Evolutionary conservation across 2,797 vertebrate genomes (phyloP).

Genomic region (Aplochiton taeniatus): DNA sequence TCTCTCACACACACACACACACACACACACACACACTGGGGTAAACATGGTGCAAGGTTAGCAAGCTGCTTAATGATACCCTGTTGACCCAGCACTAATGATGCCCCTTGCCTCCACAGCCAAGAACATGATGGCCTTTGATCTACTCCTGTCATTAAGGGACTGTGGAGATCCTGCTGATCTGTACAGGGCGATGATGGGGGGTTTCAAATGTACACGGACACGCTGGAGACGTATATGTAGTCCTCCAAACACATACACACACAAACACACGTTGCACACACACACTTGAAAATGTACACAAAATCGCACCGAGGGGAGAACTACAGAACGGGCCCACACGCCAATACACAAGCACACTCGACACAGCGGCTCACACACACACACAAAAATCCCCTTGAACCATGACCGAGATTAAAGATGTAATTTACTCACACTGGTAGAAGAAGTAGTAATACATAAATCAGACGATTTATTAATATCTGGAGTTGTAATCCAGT

Average conservation of each 20-base stretch:
- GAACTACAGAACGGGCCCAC: background rate
- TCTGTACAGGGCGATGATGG: slow-evolving; percentile 50
- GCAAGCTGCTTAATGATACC: slow-evolving; percentile 62
- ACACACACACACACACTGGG: background rate
- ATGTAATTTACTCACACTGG: slow-evolving; percentile 57
- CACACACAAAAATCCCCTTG: slow-evolving; percentile 30
- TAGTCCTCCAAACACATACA: background rate
- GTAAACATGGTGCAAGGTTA: slow-evolving; percentile 52
- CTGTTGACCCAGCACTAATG: slow-evolving; percentile 68
- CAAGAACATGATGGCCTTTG: slow-evolving; percentile 68
- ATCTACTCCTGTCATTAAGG: slow-evolving; percentile 66
- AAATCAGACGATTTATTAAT: slow-evolving; percentile 73
- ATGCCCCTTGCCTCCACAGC: slow-evolving; percentile 51
- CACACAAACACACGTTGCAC: background rate
- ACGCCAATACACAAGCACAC: slow-evolving; percentile 10
- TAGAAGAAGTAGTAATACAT: slow-evolving; percentile 67
- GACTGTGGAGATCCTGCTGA: slow-evolving; percentile 40
- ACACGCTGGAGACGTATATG: background rate
- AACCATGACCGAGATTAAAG: slow-evolving; percentile 64
- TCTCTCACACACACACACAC: background rate
- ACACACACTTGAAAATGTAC: background rate
- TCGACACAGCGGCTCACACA: slow-evolving; percentile 8
- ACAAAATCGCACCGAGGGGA: background rate
- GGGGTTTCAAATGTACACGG: background rate
- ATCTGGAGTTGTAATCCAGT: slow-evolving; percentile 69